phyloP scores from a whole-genome alignment of 64 coral and sea anemone species.

The Acropora tenuis region DNA sequence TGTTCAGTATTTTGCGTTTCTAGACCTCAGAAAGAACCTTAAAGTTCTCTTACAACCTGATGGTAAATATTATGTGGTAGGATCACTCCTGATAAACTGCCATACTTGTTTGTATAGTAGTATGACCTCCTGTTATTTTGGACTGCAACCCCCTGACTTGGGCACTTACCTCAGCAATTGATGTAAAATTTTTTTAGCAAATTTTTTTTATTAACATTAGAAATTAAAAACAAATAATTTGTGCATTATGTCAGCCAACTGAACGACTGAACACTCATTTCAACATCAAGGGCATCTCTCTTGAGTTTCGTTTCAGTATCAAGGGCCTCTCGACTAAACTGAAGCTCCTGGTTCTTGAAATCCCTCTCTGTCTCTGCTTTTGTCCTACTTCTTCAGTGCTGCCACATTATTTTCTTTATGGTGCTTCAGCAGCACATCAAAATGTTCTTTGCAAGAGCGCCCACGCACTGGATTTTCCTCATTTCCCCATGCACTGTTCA shows the following conservation, averaged over 20 bases:
- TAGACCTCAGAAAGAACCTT: conserved; percentile 41
- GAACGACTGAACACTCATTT: conserved; percentile 21
- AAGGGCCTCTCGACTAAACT: conserved; percentile 50
- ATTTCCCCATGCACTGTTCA: conserved; percentile 22
- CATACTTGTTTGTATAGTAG: conserved; percentile 60
- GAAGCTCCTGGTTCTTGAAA: conserved; percentile 26
- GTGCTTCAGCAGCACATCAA: conserved; percentile 29
- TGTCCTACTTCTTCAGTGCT: conserved; percentile 10
- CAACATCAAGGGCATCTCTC: conserved; percentile 26
- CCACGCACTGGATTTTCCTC: not conserved
- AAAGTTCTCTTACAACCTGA: conserved; percentile 41
- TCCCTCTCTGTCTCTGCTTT: conserved; percentile 26
- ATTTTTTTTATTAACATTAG: not conserved
- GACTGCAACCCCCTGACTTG: conserved; percentile 46
- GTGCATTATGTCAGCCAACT: too few species aligned
- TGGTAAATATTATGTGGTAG: conserved; percentile 53
- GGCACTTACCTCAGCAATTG: conserved; percentile 51
- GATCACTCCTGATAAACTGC: conserved; percentile 33
- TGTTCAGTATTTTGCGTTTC: conserved; percentile 50
- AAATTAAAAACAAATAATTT: too few species aligned
- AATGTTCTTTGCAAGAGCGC: conserved; percentile 21
- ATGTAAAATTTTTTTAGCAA: not conserved
- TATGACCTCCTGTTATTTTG: conserved; percentile 53
- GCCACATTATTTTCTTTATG: conserved; percentile 2
- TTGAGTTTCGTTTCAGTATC: conserved; percentile 61